These are phyloP conservation scores for Orestias chungarensis DNA, from an alignment of 2,797 vertebrate species.

Conservation along the genomic window DNA sequence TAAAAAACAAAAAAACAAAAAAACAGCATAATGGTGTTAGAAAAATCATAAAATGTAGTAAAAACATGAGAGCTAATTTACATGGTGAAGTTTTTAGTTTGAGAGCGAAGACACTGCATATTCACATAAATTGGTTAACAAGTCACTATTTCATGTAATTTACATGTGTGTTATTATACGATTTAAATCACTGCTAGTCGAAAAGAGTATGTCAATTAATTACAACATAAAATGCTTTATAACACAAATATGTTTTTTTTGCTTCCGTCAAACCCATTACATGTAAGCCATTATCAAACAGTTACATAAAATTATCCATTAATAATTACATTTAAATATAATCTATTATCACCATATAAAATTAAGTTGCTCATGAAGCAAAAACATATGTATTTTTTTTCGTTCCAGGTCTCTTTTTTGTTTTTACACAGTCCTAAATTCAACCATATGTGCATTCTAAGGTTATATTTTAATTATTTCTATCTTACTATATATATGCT, in stretches of 20 bases:
- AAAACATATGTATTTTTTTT: constrained; percentile 63
- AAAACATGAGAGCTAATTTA: not conserved
- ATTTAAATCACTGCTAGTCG: too few species aligned
- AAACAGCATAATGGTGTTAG: too few species aligned
- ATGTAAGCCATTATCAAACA: not conserved
- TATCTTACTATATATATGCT: too few species aligned
- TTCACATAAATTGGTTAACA: too few species aligned
- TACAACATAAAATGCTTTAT: not conserved
- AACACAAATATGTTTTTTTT: not conserved
- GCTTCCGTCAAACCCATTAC: not conserved
- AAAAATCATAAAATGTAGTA: not conserved
- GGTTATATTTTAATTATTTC: too few species aligned
- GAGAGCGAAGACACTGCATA: not conserved
- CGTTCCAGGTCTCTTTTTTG: constrained; percentile 92
- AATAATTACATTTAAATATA: too few species aligned
- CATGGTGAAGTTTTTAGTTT: not conserved
- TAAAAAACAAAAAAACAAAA: not conserved
- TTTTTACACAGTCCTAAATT: constrained; percentile 91
- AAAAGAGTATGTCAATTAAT: not conserved
- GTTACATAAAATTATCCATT: not conserved
- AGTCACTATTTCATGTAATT: not conserved
- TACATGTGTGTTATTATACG: not conserved
- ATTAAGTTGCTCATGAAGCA: constrained; percentile 16
- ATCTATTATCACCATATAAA: constrained; percentile 42
- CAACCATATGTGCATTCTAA: constrained; percentile 84